Evolutionary conservation across 2,888 invertebrate species (phyloP).

Genomic region (Rugalucina vietnamica): DNA sequence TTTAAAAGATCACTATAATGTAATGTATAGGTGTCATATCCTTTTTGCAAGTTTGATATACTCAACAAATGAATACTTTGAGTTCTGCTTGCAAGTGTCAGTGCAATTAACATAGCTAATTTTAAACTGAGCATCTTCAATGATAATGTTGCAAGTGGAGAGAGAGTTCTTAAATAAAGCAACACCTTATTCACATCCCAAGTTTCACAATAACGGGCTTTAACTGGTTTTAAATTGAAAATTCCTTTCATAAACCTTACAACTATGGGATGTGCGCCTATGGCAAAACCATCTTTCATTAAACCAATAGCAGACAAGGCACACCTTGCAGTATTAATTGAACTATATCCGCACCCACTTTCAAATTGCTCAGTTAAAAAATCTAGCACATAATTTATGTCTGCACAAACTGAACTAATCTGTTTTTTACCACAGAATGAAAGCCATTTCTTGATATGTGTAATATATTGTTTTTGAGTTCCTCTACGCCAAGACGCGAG

Average conservation of each 20-base stretch:
- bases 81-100: no score
- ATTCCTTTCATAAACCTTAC: not conserved
- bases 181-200: slow-evolving; percentile 23
- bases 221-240: not conserved
- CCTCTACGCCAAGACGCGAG: not conserved
- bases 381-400: not conserved
- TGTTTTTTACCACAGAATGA: slow-evolving; percentile 7
- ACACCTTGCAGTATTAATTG: not conserved
- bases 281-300: not conserved
- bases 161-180: not conserved
- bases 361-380: not conserved
- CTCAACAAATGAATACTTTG: no score
- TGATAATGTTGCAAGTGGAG: not conserved
- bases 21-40: no score
- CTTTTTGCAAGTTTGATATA: no score
- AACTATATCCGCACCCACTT: not conserved
- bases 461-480: slow-evolving; percentile 6
- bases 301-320: not conserved
- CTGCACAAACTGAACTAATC: not conserved
- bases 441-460: not conserved
- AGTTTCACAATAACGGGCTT: not conserved
- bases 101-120: not conserved
- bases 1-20: no score
- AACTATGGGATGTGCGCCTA: not conserved
- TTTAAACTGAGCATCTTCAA: not conserved